Conservation (phyloP, 2,888 invertebrate species). For the Cactoblastis cactorum region DNA sequence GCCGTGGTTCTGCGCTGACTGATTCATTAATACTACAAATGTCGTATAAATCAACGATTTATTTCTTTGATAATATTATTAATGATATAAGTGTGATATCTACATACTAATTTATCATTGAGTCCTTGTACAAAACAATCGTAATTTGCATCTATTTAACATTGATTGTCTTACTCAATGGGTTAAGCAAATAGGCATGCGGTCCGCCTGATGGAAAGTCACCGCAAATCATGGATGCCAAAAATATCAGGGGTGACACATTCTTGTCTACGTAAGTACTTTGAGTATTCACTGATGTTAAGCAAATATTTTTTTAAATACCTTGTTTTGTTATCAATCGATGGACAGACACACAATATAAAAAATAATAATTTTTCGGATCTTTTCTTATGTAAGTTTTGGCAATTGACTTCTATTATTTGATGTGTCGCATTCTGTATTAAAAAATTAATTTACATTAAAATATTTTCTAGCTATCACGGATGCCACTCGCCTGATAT, state of each 20-base stretch:
- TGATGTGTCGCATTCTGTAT: conserved; percentile 27
- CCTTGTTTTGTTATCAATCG: not conserved
- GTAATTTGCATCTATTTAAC: not conserved
- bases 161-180: not conserved
- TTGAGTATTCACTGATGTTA: no score
- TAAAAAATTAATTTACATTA: conserved; percentile 14
- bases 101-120: conserved; percentile 20
- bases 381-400: conserved; percentile 48
- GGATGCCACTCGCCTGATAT: conserved; percentile 82
- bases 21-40: not conserved
- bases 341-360: not conserved
- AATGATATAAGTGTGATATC: conserved; percentile 19
- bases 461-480: conserved; percentile 40
- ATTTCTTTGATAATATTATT: conserved; percentile 5
- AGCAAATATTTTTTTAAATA: no score
- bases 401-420: conserved; percentile 67
- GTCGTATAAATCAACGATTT: conserved; percentile 22
- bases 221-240: no score
- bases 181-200: no score
- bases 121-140: not conserved
- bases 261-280: no score
- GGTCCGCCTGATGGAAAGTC: no score
- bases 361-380: conserved; percentile 5
- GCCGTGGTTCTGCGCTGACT: not conserved
- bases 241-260: not conserved